Percentiles rank a stretch among this genome's conserved stretches.
Conservation (phyloP, 2,113 vertebrate species). For the Pleuronectes platessa region DNA sequence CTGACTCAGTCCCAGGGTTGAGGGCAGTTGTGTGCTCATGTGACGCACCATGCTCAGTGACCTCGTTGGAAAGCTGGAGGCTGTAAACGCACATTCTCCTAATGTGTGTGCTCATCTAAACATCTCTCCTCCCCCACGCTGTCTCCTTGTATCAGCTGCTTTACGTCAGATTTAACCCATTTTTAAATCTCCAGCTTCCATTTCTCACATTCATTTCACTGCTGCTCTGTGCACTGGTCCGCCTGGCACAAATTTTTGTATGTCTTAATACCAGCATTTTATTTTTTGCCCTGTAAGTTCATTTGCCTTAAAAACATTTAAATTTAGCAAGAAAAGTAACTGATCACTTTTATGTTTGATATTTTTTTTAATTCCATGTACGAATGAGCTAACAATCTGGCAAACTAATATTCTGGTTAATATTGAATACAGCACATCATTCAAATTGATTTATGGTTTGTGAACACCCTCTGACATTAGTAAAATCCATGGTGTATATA, state of each 20-base stretch:
- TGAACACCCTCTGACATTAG: too few relatives aligned
- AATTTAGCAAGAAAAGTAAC: too few relatives aligned
- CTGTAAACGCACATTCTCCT: neutral
- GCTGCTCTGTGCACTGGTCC: neutral
- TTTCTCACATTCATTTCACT: neutral
- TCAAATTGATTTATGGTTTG: too few relatives aligned
- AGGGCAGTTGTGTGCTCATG: neutral
- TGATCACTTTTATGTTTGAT: too few relatives aligned
- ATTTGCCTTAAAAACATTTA: too few relatives aligned
- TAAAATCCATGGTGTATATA: too few relatives aligned
- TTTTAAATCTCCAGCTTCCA: neutral
- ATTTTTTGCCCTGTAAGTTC: neutral
- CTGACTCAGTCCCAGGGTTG: neutral
- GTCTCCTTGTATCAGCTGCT: conserved; percentile 1
- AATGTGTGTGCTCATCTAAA: neutral
- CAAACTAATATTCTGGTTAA: too few relatives aligned
- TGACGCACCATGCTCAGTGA: neutral
- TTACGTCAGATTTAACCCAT: neutral
- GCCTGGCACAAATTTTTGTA: neutral
- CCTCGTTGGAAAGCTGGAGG: neutral
- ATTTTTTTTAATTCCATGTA: too few relatives aligned
- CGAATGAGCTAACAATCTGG: too few relatives aligned
- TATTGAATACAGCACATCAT: too few relatives aligned
- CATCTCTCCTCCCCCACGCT: neutral
- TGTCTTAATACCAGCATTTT: neutral